These are phyloP conservation scores for Ispidina picta DNA, from an alignment of 2,797 vertebrate species.

Conservation along the genomic window DNA sequence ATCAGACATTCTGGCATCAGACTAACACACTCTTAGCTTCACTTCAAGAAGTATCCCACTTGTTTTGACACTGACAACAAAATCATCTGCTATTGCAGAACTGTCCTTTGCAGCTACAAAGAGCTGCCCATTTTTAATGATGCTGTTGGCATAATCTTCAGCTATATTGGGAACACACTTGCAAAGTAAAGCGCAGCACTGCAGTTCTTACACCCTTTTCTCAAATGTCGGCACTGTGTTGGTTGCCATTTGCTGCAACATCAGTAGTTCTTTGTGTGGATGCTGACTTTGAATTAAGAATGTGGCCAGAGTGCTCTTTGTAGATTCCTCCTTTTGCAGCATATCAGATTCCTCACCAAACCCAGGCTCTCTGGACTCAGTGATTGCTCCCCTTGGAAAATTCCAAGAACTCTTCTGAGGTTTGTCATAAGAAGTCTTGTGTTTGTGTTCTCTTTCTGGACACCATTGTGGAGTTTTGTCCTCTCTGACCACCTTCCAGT, in stretches of 20 bases:
- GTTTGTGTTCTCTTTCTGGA: not conserved
- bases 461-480: not conserved
- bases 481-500: not conserved
- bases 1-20: not conserved
- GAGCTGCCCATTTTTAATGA: constrained; percentile 42
- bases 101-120: constrained; percentile 9
- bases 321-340: not conserved
- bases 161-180: not conserved
- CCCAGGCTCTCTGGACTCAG: not conserved
- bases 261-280: not conserved
- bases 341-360: not conserved
- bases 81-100: constrained; percentile 15
- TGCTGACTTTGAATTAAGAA: not conserved
- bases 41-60: not conserved
- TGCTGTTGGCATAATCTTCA: constrained; percentile 43
- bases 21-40: not conserved
- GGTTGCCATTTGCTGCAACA: constrained; percentile 15
- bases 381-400: not conserved
- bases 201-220: constrained; percentile 9
- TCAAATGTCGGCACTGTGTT: not conserved
- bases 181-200: constrained; percentile 26
- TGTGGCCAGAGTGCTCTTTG: not conserved
- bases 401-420: not conserved
- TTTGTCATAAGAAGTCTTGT: not conserved
- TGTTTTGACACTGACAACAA: not conserved